These are phyloP conservation scores for Synanthedon andrenaeformis DNA, from an alignment of 2,888 invertebrate genomes.

Conservation along the genomic window DNA sequence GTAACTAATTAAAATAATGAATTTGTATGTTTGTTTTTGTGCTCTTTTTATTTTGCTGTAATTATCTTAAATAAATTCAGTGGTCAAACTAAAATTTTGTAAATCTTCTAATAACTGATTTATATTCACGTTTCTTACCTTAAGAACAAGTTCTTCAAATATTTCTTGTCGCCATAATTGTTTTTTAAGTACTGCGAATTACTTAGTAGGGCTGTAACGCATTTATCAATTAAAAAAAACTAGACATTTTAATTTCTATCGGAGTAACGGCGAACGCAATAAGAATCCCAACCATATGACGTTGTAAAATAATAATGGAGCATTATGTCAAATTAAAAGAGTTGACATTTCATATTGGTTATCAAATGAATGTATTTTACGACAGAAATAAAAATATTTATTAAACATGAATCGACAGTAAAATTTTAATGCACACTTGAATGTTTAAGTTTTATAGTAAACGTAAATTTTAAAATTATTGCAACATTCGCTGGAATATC, in stretches of 20 bases:
- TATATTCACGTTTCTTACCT: too few species aligned
- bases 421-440: constrained; percentile 34
- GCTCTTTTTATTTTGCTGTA: too few species aligned
- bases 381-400: constrained; percentile 16
- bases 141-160: too few species aligned
- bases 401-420: constrained; percentile 44
- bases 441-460: constrained; percentile 39
- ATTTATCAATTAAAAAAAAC: too few species aligned
- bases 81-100: too few species aligned
- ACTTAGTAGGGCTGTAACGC: too few species aligned
- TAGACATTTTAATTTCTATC: not conserved
- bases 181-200: too few species aligned
- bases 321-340: not conserved
- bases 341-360: not conserved
- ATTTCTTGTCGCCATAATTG: too few species aligned
- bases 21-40: too few species aligned
- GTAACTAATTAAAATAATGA: too few species aligned
- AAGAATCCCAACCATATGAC: not conserved
- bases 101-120: too few species aligned
- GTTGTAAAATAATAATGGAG: not conserved
- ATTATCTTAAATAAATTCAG: too few species aligned
- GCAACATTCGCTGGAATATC: not conserved
- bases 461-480: constrained; percentile 48
- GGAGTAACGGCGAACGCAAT: not conserved
- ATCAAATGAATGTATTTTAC: not conserved